These are phyloP conservation scores for Phenganax subtilis DNA, from an alignment of 92 coral and sea anemone genomes.

Conservation along the genomic window DNA sequence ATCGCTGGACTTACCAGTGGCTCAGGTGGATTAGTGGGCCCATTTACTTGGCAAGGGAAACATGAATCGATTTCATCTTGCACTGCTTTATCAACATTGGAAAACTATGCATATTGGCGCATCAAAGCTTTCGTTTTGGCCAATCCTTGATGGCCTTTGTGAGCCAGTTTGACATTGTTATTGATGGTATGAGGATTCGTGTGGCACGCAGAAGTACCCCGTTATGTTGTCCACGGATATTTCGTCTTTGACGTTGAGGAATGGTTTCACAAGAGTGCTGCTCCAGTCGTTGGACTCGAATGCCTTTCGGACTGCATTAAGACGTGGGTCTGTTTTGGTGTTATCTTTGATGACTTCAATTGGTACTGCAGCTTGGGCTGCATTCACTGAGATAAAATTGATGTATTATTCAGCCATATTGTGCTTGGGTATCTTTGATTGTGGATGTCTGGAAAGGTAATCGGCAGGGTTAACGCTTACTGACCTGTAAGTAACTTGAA, in stretches of 20 bases:
- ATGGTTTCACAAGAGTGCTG: background rate
- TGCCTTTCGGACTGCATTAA: background rate
- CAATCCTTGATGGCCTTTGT: slow-evolving; percentile 8
- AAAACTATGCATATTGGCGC: no score
- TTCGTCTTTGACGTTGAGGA: background rate
- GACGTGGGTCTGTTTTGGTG: background rate
- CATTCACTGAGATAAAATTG: background rate
- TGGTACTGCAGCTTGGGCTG: background rate
- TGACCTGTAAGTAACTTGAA: background rate
- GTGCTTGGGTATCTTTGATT: slow-evolving; percentile 6
- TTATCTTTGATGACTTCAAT: background rate
- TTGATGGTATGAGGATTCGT: background rate
- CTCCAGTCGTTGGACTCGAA: background rate
- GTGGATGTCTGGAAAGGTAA: background rate
- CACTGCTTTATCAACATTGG: background rate
- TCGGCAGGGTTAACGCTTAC: background rate
- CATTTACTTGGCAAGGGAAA: slow-evolving; percentile 54
- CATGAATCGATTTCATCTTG: slow-evolving; percentile 47
- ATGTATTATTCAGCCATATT: slow-evolving; percentile 14
- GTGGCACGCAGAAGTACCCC: background rate
- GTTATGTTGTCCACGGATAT: slow-evolving; percentile 1
- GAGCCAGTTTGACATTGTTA: background rate
- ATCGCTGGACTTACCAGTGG: slow-evolving; percentile 44
- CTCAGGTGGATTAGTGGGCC: slow-evolving; percentile 50
- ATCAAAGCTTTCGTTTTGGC: slow-evolving; percentile 24